Conservation (phyloP, 2,888 invertebrate genomes). For the Scrobipalpa atriplicella region DNA sequence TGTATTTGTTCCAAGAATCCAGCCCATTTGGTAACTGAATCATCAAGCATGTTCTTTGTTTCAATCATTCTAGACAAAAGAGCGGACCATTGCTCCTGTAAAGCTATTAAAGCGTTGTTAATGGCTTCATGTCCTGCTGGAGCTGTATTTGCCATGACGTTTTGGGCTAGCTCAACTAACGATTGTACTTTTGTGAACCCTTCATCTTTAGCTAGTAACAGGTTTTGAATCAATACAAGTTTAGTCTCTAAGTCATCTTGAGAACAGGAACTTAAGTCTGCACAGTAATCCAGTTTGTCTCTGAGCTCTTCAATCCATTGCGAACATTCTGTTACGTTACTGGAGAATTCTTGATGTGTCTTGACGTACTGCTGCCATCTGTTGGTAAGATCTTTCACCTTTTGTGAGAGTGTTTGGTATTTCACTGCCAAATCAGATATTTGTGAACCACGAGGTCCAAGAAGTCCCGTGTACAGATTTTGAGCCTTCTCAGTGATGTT, state of each 20-base stretch:
- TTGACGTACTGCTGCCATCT: conserved; percentile 97
- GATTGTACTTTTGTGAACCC: conserved; percentile 94
- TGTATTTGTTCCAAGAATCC: conserved; percentile 95
- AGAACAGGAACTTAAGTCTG: conserved; percentile 90
- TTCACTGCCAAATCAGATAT: conserved; percentile 95
- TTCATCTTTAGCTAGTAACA: conserved; percentile 95
- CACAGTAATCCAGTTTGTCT: conserved; percentile 93
- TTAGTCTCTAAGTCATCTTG: conserved; percentile 94
- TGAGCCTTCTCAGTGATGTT: conserved; percentile 96
- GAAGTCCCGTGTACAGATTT: conserved; percentile 88
- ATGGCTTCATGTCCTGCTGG: conserved; percentile 94
- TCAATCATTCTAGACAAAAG: conserved; percentile 94
- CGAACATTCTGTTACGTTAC: conserved; percentile 89
- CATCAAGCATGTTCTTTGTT: conserved; percentile 93
- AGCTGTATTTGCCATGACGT: conserved; percentile 95
- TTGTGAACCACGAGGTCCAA: conserved; percentile 89
- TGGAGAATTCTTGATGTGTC: conserved; percentile 94
- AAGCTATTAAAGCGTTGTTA: conserved; percentile 89
- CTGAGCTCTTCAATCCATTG: conserved; percentile 93
- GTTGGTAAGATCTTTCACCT: conserved; percentile 94
- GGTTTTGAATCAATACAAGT: conserved; percentile 91
- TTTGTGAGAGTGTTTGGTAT: conserved; percentile 94
- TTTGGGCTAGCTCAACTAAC: conserved; percentile 95
- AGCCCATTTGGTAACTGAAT: conserved; percentile 95
- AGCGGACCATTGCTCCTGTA: conserved; percentile 96